Conservation (phyloP, 2,113 vertebrate genomes). For the Pitta sordida region DNA sequence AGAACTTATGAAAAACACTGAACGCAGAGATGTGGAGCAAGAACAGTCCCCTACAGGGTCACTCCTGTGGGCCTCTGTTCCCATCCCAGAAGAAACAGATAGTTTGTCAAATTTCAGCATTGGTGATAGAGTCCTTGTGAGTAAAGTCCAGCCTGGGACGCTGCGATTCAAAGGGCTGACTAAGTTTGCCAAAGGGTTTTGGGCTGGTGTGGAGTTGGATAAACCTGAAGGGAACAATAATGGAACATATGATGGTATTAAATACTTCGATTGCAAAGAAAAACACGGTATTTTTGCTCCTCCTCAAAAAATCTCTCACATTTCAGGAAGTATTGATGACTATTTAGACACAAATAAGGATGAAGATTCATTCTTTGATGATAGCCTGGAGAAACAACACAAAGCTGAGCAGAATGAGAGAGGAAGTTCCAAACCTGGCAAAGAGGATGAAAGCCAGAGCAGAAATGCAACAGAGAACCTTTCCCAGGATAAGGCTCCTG, state of each 20-base stretch:
- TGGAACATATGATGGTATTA: constrained; percentile 84
- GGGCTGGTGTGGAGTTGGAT: constrained; percentile 94
- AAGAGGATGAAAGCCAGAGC: constrained; percentile 44
- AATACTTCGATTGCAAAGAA: constrained; percentile 87
- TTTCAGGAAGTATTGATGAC: constrained; percentile 73
- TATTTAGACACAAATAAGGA: constrained; percentile 76
- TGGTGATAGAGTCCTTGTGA: constrained; percentile 89
- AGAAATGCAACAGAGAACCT: constrained; percentile 3
- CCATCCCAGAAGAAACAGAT: constrained; percentile 17
- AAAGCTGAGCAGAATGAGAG: constrained; percentile 51
- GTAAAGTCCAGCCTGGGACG: constrained; percentile 87
- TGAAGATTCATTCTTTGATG: constrained; percentile 79
- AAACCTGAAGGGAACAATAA: constrained; percentile 92
- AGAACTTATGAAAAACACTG: constrained; percentile 65
- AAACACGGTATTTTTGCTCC: constrained; percentile 92
- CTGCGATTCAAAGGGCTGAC: constrained; percentile 90
- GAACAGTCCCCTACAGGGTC: neutral
- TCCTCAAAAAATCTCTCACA: constrained; percentile 86
- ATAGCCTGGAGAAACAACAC: constrained; percentile 59
- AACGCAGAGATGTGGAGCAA: constrained; percentile 61
- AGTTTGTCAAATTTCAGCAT: constrained; percentile 79
- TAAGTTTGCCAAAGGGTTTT: constrained; percentile 89
- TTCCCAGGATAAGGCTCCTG: constrained; percentile 53
- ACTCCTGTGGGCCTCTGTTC: constrained; percentile 27
- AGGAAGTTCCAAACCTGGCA: constrained; percentile 10